Conservation (phyloP, 2,797 vertebrate species). For the Falco peregrinus region DNA sequence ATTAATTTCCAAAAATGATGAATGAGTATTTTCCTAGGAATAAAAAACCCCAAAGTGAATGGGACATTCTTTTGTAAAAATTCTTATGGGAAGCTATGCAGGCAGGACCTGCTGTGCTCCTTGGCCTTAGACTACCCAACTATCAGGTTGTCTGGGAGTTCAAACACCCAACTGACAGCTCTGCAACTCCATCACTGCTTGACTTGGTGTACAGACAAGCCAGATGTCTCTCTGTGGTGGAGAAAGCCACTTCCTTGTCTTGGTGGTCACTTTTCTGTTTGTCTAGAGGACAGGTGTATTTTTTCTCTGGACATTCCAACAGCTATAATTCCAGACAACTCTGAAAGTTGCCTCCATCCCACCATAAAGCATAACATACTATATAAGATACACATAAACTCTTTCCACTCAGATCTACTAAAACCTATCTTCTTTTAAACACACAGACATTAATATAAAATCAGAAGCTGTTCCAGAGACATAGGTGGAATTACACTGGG, state of each 20-base stretch:
- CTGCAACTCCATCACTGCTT: background rate
- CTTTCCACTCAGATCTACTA: background rate
- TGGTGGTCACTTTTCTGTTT: background rate
- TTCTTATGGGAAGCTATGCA: background rate
- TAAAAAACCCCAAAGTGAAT: background rate
- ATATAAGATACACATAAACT: background rate
- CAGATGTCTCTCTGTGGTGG: fast-evolving
- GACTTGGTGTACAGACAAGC: fast-evolving
- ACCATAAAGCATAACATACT: background rate
- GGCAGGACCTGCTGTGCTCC: background rate
- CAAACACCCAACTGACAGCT: background rate
- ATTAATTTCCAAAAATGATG: background rate
- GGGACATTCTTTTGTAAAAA: background rate
- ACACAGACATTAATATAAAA: background rate
- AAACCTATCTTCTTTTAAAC: background rate
- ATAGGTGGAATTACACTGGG: background rate
- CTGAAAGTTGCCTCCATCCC: background rate
- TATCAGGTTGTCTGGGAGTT: background rate
- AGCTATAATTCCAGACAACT: background rate
- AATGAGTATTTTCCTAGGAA: background rate
- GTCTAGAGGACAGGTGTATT: background rate
- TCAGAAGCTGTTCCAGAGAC: background rate
- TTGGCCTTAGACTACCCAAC: background rate
- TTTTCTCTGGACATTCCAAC: background rate
- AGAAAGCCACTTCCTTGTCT: background rate